Percentiles rank a stretch among this genome's conserved stretches.
Conservation (phyloP, 2,797 vertebrate species). For the Girardinus metallicus region DNA sequence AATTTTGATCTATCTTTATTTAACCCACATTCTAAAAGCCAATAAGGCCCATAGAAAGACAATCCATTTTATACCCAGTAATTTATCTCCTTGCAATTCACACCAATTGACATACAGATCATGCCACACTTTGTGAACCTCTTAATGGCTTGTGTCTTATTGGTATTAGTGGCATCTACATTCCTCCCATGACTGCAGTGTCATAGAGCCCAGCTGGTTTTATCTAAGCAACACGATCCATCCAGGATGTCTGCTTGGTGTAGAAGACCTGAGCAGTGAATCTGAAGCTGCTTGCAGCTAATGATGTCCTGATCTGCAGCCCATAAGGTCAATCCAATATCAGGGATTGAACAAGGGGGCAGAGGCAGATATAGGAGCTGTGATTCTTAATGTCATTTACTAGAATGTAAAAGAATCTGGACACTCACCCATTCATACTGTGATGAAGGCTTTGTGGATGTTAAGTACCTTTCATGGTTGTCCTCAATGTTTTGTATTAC, state of each 20-base stretch:
- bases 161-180: slow-evolving; percentile 61
- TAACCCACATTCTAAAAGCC: not conserved
- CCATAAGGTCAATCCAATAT: slow-evolving; percentile 77
- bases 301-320: slow-evolving; percentile 73
- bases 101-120: slow-evolving; percentile 32
- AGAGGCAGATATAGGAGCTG: slow-evolving; percentile 24
- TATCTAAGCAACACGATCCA: slow-evolving; percentile 61
- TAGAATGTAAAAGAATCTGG: slow-evolving; percentile 27
- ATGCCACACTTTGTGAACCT: slow-evolving; percentile 6
- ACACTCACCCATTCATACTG: slow-evolving; percentile 8
- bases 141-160: slow-evolving; percentile 58
- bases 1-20: not conserved
- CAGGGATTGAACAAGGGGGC: slow-evolving; percentile 47
- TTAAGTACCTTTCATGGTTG: slow-evolving; percentile 37
- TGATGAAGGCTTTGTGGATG: slow-evolving; percentile 21
- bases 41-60: not conserved
- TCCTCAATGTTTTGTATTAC: slow-evolving; percentile 13
- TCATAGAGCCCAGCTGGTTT: slow-evolving; percentile 59
- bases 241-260: slow-evolving; percentile 48
- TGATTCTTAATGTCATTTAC: slow-evolving; percentile 49
- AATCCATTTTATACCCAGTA: slow-evolving; percentile 1
- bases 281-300: slow-evolving; percentile 64
- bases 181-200: slow-evolving; percentile 49
- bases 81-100: slow-evolving; percentile 3
- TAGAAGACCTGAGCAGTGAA: slow-evolving; percentile 56